phyloP scores from a whole-genome alignment of 2,888 invertebrate genomes.

The Dasysyrphus tricinctus region DNA sequence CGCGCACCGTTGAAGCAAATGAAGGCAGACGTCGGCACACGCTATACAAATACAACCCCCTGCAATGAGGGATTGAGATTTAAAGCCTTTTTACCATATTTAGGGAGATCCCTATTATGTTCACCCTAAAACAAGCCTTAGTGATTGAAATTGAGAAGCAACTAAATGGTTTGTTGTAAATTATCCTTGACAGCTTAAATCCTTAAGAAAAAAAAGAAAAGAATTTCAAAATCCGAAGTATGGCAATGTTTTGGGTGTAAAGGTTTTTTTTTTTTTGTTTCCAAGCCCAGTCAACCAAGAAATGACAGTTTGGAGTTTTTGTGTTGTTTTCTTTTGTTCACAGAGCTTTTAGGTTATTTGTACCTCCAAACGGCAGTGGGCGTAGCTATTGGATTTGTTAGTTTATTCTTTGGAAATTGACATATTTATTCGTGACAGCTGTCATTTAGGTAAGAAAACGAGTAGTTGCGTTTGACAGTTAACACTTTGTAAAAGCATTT shows the following conservation, averaged over 20 bases:
- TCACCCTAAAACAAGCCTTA: slow-evolving; percentile 22
- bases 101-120: background rate
- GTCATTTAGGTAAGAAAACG: background rate
- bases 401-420: slow-evolving; percentile 13
- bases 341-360: slow-evolving; percentile 5
- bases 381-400: background rate
- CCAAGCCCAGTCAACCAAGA: background rate
- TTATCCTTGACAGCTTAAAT: slow-evolving; percentile 30
- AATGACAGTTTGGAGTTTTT: slow-evolving; percentile 6
- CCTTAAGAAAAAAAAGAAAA: slow-evolving; percentile 1
- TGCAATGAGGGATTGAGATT: background rate
- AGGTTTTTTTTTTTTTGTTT: background rate
- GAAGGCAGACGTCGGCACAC: background rate
- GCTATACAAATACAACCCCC: background rate
- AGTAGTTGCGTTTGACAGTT: slow-evolving; percentile 10
- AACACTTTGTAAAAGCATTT: slow-evolving; percentile 12
- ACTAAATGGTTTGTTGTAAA: slow-evolving; percentile 24
- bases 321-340: background rate
- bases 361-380: background rate
- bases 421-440: slow-evolving; percentile 37
- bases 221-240: background rate
- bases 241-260: background rate
- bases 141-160: slow-evolving; percentile 45
- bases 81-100: background rate
- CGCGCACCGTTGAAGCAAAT: background rate